Evolutionary conservation across 2,888 invertebrate genomes (phyloP).

Genomic region (Eupithecia centaureata): DNA sequence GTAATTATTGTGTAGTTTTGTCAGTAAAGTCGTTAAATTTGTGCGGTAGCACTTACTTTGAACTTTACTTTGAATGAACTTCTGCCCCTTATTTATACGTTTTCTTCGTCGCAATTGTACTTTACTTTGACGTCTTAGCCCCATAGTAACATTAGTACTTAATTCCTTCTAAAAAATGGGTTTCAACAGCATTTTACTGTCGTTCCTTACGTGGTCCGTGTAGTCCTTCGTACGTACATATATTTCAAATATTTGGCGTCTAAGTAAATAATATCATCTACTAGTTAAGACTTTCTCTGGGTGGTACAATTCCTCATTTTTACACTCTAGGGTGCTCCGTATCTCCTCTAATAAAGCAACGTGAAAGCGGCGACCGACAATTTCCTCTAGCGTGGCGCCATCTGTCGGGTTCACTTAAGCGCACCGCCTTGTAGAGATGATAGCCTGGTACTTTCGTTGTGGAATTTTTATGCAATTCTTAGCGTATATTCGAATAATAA

Average conservation of each 20-base stretch:
- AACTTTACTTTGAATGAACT: neutral
- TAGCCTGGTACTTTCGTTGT: slow-evolving; percentile 43
- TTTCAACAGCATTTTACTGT: no score
- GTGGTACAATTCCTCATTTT: neutral
- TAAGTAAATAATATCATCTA: no score
- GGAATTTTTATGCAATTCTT: neutral
- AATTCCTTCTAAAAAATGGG: no score
- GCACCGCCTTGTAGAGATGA: slow-evolving; percentile 52
- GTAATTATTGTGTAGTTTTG: neutral
- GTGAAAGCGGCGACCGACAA: slow-evolving; percentile 67
- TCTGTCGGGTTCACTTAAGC: slow-evolving; percentile 57
- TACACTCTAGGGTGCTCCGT: slow-evolving; percentile 45
- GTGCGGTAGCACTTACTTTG: neutral
- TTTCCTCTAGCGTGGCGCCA: slow-evolving; percentile 60
- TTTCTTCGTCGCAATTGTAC: no score
- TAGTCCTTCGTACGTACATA: no score
- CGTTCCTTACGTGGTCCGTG: no score
- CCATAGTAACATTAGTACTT: no score
- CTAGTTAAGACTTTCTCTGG: neutral
- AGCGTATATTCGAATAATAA: no score
- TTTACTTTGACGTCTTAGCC: no score
- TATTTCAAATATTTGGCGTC: no score
- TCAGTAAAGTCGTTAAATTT: neutral
- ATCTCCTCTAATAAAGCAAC: slow-evolving; percentile 60
- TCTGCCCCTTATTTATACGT: neutral